Evolutionary conservation across 2,113 vertebrate species (phyloP), one percentile per base, ranked within the genome.

Genomic region (Spilogale gracilis): DNA sequence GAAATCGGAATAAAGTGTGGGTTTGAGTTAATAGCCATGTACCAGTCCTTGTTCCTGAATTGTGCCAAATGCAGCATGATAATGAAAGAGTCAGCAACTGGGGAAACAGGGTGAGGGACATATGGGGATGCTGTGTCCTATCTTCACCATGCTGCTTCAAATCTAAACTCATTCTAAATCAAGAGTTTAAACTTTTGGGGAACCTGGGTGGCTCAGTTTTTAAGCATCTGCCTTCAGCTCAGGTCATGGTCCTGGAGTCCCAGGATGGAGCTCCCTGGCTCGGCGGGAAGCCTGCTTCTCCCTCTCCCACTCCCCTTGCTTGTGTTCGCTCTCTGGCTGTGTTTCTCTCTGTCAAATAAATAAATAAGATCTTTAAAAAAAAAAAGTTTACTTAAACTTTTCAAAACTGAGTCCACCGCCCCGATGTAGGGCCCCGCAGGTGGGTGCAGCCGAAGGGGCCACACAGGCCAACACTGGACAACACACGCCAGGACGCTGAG

Each of bases 371-470:
- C 38, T 38, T 38, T 38, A 38, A 38, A 38, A 38, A 38, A 38
- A 38, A 61, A 60, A 45, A 85, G 12, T 50, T 56, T 21, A 54
- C 14, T 54, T 48, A 54, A 63, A 52, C 60, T n/a, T 69, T 38
- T 12, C 45, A 48, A 10, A 63, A 65, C 14, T 0, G 45, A 38
- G 12, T 10, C 67, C 27, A 76, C 3, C 6, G 58, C 74, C 76
- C 8, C 1, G 0, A 58, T 0, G 1, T 3, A 1, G 4, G 6
- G 58, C 3, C 11, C 3, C 3, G 27, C 16, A 16, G 25, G 13
- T 23, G 45, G 43, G 54, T 8, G 3, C 10, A 0, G 10, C 1
- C 5, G 17, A 50, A 2, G 4, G 9, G 14, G 7, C 13, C 9
- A 11, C 0, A 27, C 17, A 27, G 2, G 63, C 27, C 20, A 9